Evolutionary conservation across 1,140 invertebrate genomes (phyloP).

Genomic region (Argopecten irradians): DNA sequence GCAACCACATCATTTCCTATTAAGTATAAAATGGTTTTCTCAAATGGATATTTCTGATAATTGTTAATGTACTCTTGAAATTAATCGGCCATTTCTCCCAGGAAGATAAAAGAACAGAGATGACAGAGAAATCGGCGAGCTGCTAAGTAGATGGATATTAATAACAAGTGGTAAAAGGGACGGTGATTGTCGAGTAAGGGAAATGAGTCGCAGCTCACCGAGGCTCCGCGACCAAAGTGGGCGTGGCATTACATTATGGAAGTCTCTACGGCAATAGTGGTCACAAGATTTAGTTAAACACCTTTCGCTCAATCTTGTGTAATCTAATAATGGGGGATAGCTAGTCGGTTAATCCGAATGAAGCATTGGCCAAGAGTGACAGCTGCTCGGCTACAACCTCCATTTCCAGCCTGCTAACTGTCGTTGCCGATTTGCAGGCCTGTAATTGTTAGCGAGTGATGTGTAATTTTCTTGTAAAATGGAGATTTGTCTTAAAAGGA

Average conservation of each 20-base stretch:
- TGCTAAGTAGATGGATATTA: slow-evolving; percentile 25
- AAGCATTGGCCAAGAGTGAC: slow-evolving; percentile 1
- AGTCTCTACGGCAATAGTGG: background rate
- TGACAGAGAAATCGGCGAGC: background rate
- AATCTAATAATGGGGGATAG: slow-evolving; percentile 27
- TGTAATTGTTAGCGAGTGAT: slow-evolving; percentile 37
- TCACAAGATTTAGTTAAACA: slow-evolving; percentile 29
- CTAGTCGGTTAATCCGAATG: background rate
- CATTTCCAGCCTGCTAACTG: background rate
- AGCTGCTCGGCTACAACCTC: background rate
- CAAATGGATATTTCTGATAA: slow-evolving; percentile 14
- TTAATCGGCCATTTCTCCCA: slow-evolving; percentile 28
- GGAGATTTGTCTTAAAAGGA: slow-evolving; percentile 33
- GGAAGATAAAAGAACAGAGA: slow-evolving; percentile 24
- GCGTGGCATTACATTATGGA: background rate
- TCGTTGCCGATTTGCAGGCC: background rate
- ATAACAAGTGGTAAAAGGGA: slow-evolving; percentile 27
- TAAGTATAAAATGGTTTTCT: slow-evolving; percentile 31
- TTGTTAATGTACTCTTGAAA: slow-evolving; percentile 31
- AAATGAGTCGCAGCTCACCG: background rate
- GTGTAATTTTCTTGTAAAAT: slow-evolving; percentile 44
- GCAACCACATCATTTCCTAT: slow-evolving; percentile 6
- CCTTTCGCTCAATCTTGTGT: slow-evolving; percentile 28
- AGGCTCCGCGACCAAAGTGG: slow-evolving; percentile 7
- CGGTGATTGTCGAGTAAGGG: background rate